These are phyloP conservation scores for Hepsetus odoe DNA, from an alignment of 2,113 vertebrate species.

Conservation along the genomic window DNA sequence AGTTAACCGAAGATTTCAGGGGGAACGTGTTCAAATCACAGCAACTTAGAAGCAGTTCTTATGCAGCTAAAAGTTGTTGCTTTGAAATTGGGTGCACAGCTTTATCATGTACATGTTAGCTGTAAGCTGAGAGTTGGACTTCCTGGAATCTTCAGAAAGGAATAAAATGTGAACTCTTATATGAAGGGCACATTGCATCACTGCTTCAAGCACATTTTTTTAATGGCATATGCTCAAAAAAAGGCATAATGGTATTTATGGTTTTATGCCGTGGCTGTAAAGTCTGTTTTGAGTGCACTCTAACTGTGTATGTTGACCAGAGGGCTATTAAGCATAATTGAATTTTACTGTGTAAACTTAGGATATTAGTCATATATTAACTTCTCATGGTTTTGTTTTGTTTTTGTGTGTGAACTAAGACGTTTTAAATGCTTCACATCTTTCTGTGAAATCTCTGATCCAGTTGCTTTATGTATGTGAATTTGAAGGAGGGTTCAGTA, in stretches of 20 bases:
- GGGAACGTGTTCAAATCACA: no score
- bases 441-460: not conserved
- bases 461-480: not conserved
- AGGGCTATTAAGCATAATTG: slow-evolving; percentile 31
- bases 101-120: slow-evolving; percentile 36
- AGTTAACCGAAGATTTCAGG: no score
- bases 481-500: not conserved
- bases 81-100: not conserved
- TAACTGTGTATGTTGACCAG: slow-evolving; percentile 47
- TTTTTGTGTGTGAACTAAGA: not conserved
- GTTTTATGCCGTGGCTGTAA: slow-evolving; percentile 66
- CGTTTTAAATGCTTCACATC: not conserved
- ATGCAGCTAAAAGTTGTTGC: not conserved
- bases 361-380: slow-evolving; percentile 25
- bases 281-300: slow-evolving; percentile 47
- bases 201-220: slow-evolving; percentile 35
- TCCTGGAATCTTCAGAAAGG: slow-evolving; percentile 42
- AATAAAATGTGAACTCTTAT: slow-evolving; percentile 46
- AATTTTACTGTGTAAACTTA: slow-evolving; percentile 44
- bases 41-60: no score
- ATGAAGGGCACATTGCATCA: slow-evolving; percentile 35
- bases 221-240: slow-evolving; percentile 61
- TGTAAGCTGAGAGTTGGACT: slow-evolving; percentile 37
- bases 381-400: slow-evolving; percentile 8
- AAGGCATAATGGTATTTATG: slow-evolving; percentile 62